Percentiles rank a stretch among this genome's conserved stretches.
phyloP scores from a whole-genome alignment of 2,888 invertebrate genomes.

The Parthenolecanium corni region DNA sequence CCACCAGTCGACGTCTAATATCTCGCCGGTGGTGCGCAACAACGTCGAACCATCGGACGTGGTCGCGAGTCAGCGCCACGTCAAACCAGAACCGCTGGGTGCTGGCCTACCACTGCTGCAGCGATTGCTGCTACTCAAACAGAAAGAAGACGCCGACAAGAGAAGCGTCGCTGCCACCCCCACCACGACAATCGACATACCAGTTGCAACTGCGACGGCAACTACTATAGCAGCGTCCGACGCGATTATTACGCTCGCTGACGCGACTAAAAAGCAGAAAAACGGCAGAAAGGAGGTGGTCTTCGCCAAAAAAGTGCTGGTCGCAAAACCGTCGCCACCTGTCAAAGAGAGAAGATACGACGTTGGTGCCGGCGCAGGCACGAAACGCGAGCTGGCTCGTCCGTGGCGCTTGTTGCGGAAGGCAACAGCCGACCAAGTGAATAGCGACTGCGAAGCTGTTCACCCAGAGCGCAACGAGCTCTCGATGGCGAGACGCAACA shows the following conservation, averaged over 20 bases:
- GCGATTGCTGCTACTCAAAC: slow-evolving; percentile 60
- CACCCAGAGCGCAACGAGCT: too few species aligned
- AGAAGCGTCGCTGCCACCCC: slow-evolving; percentile 34
- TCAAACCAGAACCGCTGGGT: slow-evolving; percentile 49
- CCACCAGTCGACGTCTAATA: neutral
- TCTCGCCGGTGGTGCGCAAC: neutral
- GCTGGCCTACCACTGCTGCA: slow-evolving; percentile 62
- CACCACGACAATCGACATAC: slow-evolving; percentile 33
- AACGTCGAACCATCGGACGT: slow-evolving; percentile 21
- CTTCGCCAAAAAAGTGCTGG: slow-evolving; percentile 15
- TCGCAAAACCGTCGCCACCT: neutral
- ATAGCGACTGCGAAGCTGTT: slow-evolving; percentile 5
- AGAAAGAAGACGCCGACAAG: slow-evolving; percentile 50
- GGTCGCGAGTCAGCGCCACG: slow-evolving; percentile 27
- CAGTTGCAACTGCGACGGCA: slow-evolving; percentile 29
- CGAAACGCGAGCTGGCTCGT: slow-evolving; percentile 44
- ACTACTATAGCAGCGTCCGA: neutral
- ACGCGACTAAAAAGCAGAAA: slow-evolving; percentile 39
- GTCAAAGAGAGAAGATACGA: neutral
- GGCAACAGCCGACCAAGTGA: slow-evolving; percentile 42
- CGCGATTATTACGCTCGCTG: neutral
- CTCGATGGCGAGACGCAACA: too few species aligned
- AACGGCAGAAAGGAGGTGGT: slow-evolving; percentile 41
- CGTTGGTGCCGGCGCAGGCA: neutral
- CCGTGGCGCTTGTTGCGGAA: slow-evolving; percentile 69